Conservation (phyloP, 2,797 vertebrate species). For the Columba guinea region DNA sequence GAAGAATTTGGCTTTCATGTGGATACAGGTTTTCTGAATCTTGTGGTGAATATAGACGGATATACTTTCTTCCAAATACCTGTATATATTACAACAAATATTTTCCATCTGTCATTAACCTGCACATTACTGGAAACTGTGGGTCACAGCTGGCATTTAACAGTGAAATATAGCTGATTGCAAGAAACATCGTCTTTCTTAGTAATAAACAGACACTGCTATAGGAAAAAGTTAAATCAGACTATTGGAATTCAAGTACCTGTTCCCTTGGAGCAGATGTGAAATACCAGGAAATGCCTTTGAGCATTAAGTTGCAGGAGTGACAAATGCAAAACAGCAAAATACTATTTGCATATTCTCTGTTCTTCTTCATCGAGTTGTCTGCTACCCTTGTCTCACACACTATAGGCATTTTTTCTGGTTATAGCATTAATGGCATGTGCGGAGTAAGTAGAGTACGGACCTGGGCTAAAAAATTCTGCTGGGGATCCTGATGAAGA, state of each 20-base stretch:
- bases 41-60: slow-evolving; percentile 87
- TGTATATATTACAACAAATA: slow-evolving; percentile 49
- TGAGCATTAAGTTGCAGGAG: background rate
- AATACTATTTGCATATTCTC: background rate
- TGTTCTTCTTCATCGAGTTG: background rate
- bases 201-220: background rate
- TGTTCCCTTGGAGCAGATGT: background rate
- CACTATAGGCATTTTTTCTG: background rate
- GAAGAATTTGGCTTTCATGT: slow-evolving; percentile 89
- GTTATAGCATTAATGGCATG: background rate
- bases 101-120: background rate
- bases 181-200: background rate
- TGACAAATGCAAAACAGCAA: background rate
- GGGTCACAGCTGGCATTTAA: background rate
- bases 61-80: slow-evolving; percentile 95
- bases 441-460: background rate
- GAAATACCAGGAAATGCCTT: background rate
- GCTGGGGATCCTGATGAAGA: slow-evolving; percentile 96
- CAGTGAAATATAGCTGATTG: background rate
- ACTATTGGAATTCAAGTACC: background rate
- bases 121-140: background rate
- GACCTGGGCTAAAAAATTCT: slow-evolving; percentile 95
- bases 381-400: background rate
- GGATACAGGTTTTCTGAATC: slow-evolving; percentile 90
- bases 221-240: background rate